Conservation (phyloP, 1,140 invertebrate species). For the Dendrolimus kikuchii region DNA sequence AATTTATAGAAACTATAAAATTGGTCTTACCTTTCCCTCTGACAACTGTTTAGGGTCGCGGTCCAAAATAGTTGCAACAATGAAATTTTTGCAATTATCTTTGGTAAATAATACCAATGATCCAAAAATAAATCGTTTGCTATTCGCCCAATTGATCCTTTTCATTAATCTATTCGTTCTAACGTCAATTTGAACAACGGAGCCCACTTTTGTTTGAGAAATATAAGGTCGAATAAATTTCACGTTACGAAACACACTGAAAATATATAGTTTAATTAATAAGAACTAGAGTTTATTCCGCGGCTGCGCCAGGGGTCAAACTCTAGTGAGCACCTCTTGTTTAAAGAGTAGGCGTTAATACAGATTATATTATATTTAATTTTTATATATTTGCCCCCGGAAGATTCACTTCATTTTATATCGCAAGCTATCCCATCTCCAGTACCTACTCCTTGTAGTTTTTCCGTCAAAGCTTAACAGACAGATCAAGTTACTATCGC, state of each 20-base stretch:
- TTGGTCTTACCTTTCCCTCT: slow-evolving; percentile 65
- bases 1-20: too few relatives aligned
- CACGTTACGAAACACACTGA: slow-evolving; percentile 40
- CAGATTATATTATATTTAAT: too few relatives aligned
- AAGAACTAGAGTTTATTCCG: neutral
- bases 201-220: slow-evolving; percentile 30
- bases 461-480: too few relatives aligned
- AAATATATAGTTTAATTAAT: slow-evolving; percentile 13
- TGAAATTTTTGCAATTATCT: slow-evolving; percentile 78
- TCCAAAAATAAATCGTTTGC: slow-evolving; percentile 78
- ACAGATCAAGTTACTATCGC: too few relatives aligned
- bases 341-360: too few relatives aligned
- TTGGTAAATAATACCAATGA: slow-evolving; percentile 81
- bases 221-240: slow-evolving; percentile 39
- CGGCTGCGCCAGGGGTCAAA: too few relatives aligned
- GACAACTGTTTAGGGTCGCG: slow-evolving; percentile 65
- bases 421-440: too few relatives aligned
- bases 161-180: slow-evolving; percentile 28
- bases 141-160: slow-evolving; percentile 44
- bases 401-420: too few relatives aligned
- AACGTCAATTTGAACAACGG: slow-evolving; percentile 40
- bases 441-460: too few relatives aligned
- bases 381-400: too few relatives aligned
- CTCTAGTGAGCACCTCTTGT: too few relatives aligned
- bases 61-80: slow-evolving; percentile 78